Conservation (phyloP, 1,140 invertebrate genomes). For the Brachionus calyciflorus region DNA sequence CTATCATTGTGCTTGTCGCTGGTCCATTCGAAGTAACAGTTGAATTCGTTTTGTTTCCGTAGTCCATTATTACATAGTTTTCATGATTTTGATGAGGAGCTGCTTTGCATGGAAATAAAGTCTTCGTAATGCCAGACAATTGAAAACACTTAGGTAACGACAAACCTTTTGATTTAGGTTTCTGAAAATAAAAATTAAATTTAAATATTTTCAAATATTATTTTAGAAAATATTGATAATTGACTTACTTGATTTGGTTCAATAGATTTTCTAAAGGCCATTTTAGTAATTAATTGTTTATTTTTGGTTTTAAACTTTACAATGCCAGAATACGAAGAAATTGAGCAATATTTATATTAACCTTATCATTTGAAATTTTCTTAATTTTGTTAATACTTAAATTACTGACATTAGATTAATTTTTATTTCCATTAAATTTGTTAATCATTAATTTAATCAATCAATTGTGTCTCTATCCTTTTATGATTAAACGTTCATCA, state of each 20-base stretch:
- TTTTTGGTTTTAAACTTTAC: too few species aligned
- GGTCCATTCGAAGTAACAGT: not conserved
- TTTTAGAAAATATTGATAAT: not conserved
- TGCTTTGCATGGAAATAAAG: constrained; percentile 5
- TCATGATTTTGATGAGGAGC: not conserved
- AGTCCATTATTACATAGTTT: constrained; percentile 21
- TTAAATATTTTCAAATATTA: not conserved
- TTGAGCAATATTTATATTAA: too few species aligned
- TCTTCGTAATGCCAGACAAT: not conserved
- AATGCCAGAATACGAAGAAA: too few species aligned
- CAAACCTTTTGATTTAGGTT: not conserved
- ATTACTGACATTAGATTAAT: too few species aligned
- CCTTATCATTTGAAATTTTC: too few species aligned
- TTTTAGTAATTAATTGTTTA: not conserved
- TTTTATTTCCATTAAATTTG: too few species aligned
- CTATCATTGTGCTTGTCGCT: constrained; percentile 1
- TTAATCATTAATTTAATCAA: too few species aligned
- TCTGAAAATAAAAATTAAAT: not conserved
- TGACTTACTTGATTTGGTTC: not conserved
- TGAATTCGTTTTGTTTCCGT: not conserved
- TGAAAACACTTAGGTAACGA: constrained; percentile 1
- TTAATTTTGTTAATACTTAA: too few species aligned
- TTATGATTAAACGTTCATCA: too few species aligned
- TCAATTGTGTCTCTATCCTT: too few species aligned
- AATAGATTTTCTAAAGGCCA: not conserved